Conservation (phyloP, 2,113 vertebrate species). For the Oreochromis tanganicae region DNA sequence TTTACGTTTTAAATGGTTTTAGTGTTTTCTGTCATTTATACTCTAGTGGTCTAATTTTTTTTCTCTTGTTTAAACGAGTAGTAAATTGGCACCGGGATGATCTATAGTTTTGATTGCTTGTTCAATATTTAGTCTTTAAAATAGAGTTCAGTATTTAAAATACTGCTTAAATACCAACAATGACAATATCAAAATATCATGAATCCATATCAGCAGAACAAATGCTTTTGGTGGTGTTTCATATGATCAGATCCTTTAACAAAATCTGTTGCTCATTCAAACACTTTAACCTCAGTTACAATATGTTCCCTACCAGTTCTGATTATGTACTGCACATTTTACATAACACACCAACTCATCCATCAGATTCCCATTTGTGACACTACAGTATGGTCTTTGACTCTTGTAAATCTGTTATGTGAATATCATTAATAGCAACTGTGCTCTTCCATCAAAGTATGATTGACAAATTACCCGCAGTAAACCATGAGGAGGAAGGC, state of each 20-base stretch:
- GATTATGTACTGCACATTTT: not conserved
- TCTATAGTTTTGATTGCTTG: no score
- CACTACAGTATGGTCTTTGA: not conserved
- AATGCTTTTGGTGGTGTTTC: not conserved
- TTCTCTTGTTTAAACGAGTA: not conserved
- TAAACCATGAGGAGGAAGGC: constrained; percentile 15
- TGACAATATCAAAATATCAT: not conserved
- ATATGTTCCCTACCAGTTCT: not conserved
- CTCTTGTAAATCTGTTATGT: constrained; percentile 21
- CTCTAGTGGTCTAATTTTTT: not conserved
- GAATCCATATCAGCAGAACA: not conserved
- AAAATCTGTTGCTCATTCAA: not conserved
- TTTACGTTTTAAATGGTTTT: not conserved
- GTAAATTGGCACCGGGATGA: no score
- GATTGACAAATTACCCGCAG: constrained; percentile 59
- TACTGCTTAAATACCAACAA: not conserved
- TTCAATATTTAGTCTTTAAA: no score
- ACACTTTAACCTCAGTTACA: not conserved
- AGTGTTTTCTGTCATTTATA: not conserved
- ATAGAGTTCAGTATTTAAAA: not conserved
- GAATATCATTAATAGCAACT: constrained; percentile 26
- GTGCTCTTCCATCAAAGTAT: not conserved
- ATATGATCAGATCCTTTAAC: not conserved
- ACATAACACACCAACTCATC: not conserved
- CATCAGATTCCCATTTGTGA: not conserved